Evolutionary conservation across 1,140 invertebrate species (phyloP).

Genomic region (Chrysopa pallens): DNA sequence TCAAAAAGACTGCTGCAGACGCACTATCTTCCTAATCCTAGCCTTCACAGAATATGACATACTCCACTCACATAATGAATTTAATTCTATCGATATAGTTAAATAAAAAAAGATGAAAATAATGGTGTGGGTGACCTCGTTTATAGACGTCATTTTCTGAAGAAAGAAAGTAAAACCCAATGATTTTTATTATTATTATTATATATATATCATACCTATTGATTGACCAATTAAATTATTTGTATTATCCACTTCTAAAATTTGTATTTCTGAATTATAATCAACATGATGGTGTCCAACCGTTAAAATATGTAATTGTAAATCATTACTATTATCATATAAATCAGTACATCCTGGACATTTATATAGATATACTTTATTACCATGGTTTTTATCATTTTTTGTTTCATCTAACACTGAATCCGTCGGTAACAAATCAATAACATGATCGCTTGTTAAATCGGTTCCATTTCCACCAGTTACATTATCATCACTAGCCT

Average conservation of each 20-base stretch:
- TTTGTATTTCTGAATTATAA: not conserved
- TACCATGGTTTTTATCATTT: not conserved
- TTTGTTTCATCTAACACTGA: not conserved
- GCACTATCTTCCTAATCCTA: no score
- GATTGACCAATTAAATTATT: constrained; percentile 9
- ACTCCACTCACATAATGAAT: no score
- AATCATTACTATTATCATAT: not conserved
- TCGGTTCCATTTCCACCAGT: not conserved
- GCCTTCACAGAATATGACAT: no score
- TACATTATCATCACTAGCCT: not conserved
- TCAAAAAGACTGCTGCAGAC: no score
- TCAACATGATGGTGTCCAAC: not conserved
- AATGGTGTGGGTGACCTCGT: no score
- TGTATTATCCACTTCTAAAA: not conserved
- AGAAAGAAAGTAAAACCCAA: no score
- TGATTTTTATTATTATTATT: no score
- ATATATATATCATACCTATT: no score
- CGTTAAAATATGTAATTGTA: not conserved
- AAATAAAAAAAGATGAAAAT: no score
- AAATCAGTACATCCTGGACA: not conserved
- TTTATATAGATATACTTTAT: not conserved
- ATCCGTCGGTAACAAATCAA: not conserved
- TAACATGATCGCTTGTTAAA: not conserved
- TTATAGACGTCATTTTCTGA: no score
- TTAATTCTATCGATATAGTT: no score